phyloP scores from a whole-genome alignment of 2,113 vertebrate genomes.

The Petromus typicus region DNA sequence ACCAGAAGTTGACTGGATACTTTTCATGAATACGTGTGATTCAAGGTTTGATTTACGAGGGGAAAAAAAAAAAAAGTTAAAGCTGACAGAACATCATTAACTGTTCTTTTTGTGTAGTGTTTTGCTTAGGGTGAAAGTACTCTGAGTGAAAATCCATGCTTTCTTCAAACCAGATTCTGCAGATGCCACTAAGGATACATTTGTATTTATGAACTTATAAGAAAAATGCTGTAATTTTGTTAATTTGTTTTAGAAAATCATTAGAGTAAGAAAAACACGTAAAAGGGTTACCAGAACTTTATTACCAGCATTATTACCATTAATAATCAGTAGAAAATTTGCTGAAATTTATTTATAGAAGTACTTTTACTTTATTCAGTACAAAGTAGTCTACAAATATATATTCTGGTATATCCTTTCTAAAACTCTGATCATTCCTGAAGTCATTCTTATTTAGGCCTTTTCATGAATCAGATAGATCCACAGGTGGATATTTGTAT shows the following conservation, averaged over 20 bases:
- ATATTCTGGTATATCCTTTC: not conserved
- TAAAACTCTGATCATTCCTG: not conserved
- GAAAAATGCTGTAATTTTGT: not conserved
- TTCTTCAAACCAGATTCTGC: not conserved
- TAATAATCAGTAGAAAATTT: not conserved
- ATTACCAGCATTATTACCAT: not conserved
- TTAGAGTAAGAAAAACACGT: not conserved
- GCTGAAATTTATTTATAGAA: not conserved
- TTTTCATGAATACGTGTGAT: not conserved
- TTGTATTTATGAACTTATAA: not conserved
- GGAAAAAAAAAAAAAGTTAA: not conserved
- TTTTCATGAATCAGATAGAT: not conserved
- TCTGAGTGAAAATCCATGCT: not conserved
- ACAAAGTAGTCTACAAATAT: not conserved
- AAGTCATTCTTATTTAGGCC: not conserved
- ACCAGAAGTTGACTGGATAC: not conserved
- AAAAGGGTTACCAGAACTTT: not conserved
- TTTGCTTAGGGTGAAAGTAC: not conserved
- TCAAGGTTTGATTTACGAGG: not conserved
- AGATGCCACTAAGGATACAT: not conserved
- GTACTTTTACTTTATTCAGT: not conserved
- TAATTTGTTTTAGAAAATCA: not conserved
- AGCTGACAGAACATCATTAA: not conserved
- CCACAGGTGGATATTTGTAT: not conserved
- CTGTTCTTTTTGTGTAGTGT: not conserved